Base-by-base conservation (phyloP, 2,797 vertebrate species). In the Halcyon smyrnensis region DNA sequence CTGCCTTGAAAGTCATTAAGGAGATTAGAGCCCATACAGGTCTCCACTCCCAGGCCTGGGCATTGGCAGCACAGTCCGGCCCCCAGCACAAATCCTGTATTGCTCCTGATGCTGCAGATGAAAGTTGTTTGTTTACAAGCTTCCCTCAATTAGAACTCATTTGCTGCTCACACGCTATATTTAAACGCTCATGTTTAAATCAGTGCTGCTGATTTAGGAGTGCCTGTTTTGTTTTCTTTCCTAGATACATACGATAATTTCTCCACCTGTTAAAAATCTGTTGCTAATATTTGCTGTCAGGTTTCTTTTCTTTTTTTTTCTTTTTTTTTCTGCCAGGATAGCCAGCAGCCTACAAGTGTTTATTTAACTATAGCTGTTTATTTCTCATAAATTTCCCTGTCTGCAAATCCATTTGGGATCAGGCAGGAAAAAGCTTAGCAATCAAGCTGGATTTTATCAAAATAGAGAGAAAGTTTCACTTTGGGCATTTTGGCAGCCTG, bases 51-150 rank as follows among this genome's bases (percentile, higher is more conserved):
- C 80, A 56, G 70, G 14, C 37, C 34, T 5, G 34, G 39, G 56
- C 79, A 84, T 65, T 5, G 4, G 86, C 67, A 70, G 84, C 62
- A 3, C 0, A 0, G 50, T 54, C 68, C 84, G 78, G 50, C 62
- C 74, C 41, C 62, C 81, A n/a, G 68, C 37, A 9, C 71, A 23
- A 62, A n/a, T 51, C 53, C 68, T 2, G 1, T 8, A 12, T 48
- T 4, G 0, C 4, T 0, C 1, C 2, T 81, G 84, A 77, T 65
- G 93, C 71, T 91, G 78, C 90, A 92, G 92, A 93, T 97, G 90
- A 97, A 95, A 93, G 95, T 68, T 87, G 84, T 82, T 96, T 96
- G 90, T 95, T 96, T 95, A 95, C 93, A 94, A 89, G 84, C 84
- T 91, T 85, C 87, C 79, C 59, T 83, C 95, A 96, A 80, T 96